These are phyloP conservation scores for Piezodorus guildinii DNA, from an alignment of 1,140 invertebrate species.

Conservation along the genomic window DNA sequence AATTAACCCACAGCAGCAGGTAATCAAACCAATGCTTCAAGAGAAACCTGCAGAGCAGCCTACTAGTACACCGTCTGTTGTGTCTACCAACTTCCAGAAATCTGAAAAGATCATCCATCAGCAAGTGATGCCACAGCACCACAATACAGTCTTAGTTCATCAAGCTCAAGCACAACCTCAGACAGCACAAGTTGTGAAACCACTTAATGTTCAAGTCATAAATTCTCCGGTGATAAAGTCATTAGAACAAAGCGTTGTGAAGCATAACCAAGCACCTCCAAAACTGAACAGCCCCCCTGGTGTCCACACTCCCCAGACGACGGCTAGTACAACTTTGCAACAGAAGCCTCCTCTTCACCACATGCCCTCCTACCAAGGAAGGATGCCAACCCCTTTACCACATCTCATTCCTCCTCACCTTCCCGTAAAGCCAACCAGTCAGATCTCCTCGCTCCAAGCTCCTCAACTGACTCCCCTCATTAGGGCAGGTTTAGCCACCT, in stretches of 20 bases:
- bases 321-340: neutral
- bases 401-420: slow-evolving; percentile 2
- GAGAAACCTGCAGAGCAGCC: neutral
- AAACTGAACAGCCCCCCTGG: slow-evolving; percentile 1
- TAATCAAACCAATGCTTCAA: neutral
- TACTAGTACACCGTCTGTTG: neutral
- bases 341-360: neutral
- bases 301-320: neutral
- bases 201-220: neutral
- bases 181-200: neutral
- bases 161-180: slow-evolving; percentile 1
- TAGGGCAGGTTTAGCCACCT: neutral
- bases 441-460: slow-evolving; percentile 1
- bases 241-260: neutral
- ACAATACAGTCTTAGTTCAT: neutral
- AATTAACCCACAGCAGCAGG: neutral
- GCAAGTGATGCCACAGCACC: neutral
- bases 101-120: neutral
- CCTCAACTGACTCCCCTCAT: neutral
- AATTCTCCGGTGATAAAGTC: neutral
- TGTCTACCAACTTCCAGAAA: neutral
- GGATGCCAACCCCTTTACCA: neutral
- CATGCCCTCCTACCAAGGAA: neutral
- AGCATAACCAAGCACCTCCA: neutral
- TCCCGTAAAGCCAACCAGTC: neutral